Evolutionary conservation across 2,797 vertebrate genomes (phyloP).

Genomic region (Parauchenoglanis ngamensis): DNA sequence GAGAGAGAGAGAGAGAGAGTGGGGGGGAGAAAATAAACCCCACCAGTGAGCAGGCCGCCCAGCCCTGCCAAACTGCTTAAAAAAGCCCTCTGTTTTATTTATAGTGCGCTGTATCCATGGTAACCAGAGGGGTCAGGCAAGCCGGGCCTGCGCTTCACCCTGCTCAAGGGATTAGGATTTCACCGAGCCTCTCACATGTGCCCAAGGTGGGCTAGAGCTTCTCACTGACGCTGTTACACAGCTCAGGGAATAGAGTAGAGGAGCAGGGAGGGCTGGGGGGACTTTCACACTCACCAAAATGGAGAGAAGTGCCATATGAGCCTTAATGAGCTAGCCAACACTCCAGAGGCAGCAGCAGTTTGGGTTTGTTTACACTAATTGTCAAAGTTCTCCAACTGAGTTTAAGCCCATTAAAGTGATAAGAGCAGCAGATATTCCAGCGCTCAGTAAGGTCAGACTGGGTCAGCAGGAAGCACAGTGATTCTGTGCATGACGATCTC

Average conservation of each 20-base stretch:
- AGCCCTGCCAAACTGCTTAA: constrained; percentile 88
- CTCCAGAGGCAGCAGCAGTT: constrained; percentile 54
- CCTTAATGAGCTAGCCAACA: constrained; percentile 64
- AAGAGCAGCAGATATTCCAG: constrained; percentile 34
- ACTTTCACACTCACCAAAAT: constrained; percentile 57
- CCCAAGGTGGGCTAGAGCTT: constrained; percentile 79
- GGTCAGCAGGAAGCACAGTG: constrained; percentile 60
- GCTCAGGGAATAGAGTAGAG: constrained; percentile 70
- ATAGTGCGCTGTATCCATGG: constrained; percentile 99
- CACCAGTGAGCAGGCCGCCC: constrained; percentile 77
- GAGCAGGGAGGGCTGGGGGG: constrained; percentile 56
- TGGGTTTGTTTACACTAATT: constrained; percentile 47
- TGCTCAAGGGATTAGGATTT: constrained; percentile 97
- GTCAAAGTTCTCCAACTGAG: constrained; percentile 49
- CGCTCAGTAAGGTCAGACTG: constrained; percentile 58
- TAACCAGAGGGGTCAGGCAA: constrained; percentile 99
- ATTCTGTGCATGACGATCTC: constrained; percentile 9
- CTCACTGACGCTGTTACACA: constrained; percentile 71
- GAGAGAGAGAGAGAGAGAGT: constrained; percentile 51
- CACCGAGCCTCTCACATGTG: constrained; percentile 86
- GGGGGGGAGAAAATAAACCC: constrained; percentile 76
- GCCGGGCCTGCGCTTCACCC: constrained; percentile 96
- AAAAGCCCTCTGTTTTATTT: constrained; percentile 94
- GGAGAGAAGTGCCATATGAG: constrained; percentile 58
- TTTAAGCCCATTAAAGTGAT: constrained; percentile 45